Conservation (phyloP, 2,888 invertebrate genomes). For the Apomyelois bistriatella region DNA sequence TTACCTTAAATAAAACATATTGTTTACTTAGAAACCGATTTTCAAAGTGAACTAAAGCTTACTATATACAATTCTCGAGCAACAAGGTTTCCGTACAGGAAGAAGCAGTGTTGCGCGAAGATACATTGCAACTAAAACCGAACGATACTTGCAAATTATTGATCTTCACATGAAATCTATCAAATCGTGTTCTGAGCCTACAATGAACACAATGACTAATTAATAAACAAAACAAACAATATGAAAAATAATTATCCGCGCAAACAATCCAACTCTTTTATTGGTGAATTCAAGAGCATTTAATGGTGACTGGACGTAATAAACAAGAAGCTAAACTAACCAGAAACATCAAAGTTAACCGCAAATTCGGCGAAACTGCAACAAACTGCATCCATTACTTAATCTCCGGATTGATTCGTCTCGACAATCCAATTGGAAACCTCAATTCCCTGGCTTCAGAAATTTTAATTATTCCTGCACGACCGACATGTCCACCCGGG, state of each 20-base stretch:
- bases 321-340: background rate
- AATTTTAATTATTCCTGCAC: conserved; percentile 50
- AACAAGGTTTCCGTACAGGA: no score
- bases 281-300: no score
- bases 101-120: no score
- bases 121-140: no score
- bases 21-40: background rate
- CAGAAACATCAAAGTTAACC: background rate
- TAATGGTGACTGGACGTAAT: no score
- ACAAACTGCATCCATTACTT: conserved; percentile 1
- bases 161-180: no score
- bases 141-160: background rate
- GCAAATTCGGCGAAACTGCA: background rate
- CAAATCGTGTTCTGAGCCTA: no score
- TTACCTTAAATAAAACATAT: background rate
- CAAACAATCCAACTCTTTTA: no score
- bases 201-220: no score
- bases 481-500: conserved; percentile 26
- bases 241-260: no score
- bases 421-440: conserved; percentile 5
- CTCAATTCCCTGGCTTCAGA: conserved; percentile 21
- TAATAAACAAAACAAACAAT: no score
- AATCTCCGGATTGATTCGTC: conserved; percentile 9
- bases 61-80: background rate
- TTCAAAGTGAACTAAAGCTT: background rate